A percentile compares a stretch with the other conserved stretches of the same genome.
These are phyloP conservation scores for Eulacestoma nigropectus DNA, from an alignment of 2,113 vertebrate genomes.

Conservation along the genomic window DNA sequence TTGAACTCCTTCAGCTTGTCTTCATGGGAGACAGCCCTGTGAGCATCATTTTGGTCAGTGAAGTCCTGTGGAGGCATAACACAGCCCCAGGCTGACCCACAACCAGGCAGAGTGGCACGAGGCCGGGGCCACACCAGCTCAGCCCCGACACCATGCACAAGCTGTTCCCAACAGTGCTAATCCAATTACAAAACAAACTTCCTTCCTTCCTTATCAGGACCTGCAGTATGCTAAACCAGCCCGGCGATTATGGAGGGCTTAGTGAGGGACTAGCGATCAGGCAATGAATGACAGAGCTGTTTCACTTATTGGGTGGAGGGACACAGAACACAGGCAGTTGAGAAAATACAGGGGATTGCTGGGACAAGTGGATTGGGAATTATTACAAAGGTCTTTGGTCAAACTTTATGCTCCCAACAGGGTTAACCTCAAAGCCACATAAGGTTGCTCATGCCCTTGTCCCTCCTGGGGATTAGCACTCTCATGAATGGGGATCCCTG, in stretches of 20 bases:
- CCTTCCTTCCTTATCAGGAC: background rate
- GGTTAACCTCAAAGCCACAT: background rate
- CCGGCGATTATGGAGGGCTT: background rate
- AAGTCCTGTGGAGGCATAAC: background rate
- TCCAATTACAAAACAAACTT: constrained; percentile 45
- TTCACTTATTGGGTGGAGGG: background rate
- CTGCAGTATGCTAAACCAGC: background rate
- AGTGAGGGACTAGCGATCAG: background rate
- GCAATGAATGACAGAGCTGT: background rate
- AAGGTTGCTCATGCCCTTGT: background rate
- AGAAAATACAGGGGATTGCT: background rate
- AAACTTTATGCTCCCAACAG: background rate
- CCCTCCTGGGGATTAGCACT: background rate
- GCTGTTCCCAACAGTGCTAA: constrained; percentile 4
- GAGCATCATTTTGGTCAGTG: background rate
- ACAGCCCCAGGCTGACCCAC: background rate
- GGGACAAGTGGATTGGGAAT: background rate
- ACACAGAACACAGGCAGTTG: background rate
- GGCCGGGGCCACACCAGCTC: background rate
- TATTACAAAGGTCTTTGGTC: background rate
- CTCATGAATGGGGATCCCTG: background rate
- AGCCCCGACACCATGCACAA: accelerated
- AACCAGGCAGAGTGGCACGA: background rate
- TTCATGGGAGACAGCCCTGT: background rate
- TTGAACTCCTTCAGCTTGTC: background rate